Evolutionary conservation across 2,113 vertebrate genomes (phyloP).

Genomic region (Strigops habroptila): DNA sequence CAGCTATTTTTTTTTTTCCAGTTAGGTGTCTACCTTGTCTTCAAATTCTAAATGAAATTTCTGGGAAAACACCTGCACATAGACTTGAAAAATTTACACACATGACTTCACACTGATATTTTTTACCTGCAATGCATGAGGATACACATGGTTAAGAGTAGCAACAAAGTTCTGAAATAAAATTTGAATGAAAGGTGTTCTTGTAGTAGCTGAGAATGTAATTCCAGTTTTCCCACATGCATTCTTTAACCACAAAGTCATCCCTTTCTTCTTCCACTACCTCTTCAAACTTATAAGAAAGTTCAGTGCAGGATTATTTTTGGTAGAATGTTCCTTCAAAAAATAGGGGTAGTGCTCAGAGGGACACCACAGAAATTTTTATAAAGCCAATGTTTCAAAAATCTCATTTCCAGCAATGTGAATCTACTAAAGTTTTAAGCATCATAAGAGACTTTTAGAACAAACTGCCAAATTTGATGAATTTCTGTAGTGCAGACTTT

Average conservation of each 20-base stretch:
- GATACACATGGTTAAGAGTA: not conserved
- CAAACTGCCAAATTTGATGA: not conserved
- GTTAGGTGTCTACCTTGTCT: not conserved
- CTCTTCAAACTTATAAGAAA: not conserved
- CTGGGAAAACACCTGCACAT: not conserved
- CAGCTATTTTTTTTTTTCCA: not conserved
- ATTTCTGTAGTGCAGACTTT: not conserved
- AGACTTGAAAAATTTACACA: not conserved
- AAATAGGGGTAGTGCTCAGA: not conserved
- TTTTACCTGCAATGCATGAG: not conserved
- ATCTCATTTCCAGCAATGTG: not conserved
- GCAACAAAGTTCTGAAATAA: not conserved
- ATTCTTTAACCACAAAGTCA: not conserved
- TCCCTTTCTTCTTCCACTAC: not conserved
- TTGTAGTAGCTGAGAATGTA: not conserved
- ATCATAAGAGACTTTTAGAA: not conserved
- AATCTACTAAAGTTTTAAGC: not conserved
- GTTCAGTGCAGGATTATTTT: not conserved
- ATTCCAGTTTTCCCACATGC: not conserved
- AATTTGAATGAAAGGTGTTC: not conserved
- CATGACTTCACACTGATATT: not conserved
- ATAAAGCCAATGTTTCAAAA: not conserved
- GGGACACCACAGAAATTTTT: not conserved
- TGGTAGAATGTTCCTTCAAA: not conserved
- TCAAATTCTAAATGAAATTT: not conserved